phyloP scores from a whole-genome alignment of 2,888 invertebrate genomes.

The Synanthedon andrenaeformis region DNA sequence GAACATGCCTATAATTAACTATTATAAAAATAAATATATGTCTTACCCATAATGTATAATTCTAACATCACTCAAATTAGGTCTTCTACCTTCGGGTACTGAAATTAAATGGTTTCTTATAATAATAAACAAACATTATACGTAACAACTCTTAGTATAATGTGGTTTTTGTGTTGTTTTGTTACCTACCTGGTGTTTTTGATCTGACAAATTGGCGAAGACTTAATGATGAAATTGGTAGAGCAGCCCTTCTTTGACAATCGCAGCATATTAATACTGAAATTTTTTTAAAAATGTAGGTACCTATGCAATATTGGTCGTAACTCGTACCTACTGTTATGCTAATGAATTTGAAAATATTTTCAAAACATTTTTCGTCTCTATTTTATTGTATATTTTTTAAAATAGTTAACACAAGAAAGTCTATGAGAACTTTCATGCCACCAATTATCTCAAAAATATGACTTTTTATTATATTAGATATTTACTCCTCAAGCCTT shows the following conservation, averaged over 20 bases:
- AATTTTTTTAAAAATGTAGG: background rate
- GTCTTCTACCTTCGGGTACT: conserved; percentile 23
- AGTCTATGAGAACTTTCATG: no score
- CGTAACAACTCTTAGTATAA: background rate
- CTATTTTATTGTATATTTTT: no score
- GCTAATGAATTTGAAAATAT: background rate
- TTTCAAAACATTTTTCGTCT: no score
- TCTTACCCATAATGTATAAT: conserved; percentile 22
- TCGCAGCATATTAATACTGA: conserved; percentile 4
- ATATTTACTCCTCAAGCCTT: no score
- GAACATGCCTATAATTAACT: no score
- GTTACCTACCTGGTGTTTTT: background rate
- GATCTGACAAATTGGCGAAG: conserved; percentile 11
- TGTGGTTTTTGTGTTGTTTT: background rate
- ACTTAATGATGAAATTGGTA: conserved; percentile 12
- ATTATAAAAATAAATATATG: background rate
- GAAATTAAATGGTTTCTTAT: conserved; percentile 3
- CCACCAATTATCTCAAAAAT: no score
- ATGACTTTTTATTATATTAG: no score
- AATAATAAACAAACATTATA: background rate
- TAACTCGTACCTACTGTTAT: no score
- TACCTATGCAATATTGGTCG: no score
- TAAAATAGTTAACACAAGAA: no score
- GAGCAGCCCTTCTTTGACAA: conserved; percentile 8
- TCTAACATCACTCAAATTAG: conserved; percentile 18